These are phyloP conservation scores for Lophius americanus DNA, from an alignment of 2,797 vertebrate species.

Conservation along the genomic window DNA sequence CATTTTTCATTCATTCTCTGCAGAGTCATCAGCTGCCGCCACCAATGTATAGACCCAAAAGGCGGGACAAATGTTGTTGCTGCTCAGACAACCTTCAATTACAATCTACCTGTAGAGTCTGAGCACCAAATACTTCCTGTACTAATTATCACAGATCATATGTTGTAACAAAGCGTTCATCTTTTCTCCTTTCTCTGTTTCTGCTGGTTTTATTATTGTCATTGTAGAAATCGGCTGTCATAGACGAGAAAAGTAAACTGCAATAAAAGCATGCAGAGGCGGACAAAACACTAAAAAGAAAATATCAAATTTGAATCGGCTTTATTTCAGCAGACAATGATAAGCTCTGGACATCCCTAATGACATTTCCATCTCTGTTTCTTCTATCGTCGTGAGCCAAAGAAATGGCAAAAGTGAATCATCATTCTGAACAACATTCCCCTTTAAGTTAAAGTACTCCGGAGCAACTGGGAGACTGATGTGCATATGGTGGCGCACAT, in stretches of 20 bases:
- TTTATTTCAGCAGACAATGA: neutral
- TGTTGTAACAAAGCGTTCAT: too few species aligned
- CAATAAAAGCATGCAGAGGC: too few species aligned
- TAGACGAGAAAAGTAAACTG: neutral
- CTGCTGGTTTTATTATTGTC: too few species aligned
- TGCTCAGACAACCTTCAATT: too few species aligned
- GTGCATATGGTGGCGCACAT: constrained; percentile 17
- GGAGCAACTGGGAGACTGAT: constrained; percentile 15
- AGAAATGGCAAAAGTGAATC: constrained; percentile 8
- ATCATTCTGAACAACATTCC: neutral
- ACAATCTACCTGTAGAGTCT: too few species aligned
- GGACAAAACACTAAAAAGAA: neutral
- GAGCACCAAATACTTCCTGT: too few species aligned
- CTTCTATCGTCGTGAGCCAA: constrained; percentile 1
- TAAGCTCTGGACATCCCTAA: neutral
- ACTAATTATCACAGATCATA: too few species aligned
- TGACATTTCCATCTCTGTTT: neutral
- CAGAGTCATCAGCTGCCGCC: too few species aligned
- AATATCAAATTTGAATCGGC: neutral
- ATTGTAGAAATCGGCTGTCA: neutral
- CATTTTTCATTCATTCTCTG: too few species aligned
- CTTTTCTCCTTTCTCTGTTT: too few species aligned
- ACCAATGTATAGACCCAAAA: too few species aligned
- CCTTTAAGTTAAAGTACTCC: constrained; percentile 1
- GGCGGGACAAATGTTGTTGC: too few species aligned